Evolutionary conservation across 2,797 vertebrate species (phyloP), one percentile per base, ranked within the genome.

Genomic region (Dryobates pubescens): DNA sequence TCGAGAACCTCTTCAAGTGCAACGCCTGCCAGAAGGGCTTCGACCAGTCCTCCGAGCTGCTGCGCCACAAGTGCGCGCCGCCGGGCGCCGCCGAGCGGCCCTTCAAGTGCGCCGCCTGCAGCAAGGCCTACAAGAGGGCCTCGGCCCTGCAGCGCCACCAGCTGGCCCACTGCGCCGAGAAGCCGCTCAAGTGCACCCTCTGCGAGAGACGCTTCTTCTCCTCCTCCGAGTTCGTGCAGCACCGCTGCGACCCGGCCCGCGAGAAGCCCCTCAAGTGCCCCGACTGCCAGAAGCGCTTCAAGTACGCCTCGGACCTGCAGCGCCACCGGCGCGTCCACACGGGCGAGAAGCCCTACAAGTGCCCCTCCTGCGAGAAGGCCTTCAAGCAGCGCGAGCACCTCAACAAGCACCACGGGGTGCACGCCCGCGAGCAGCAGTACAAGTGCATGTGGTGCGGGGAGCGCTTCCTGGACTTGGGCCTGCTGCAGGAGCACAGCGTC

Each of bases 371-470:
- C 3, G 99, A 99, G 97, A 99, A 99, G 97, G 98, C 98, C 96
- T 99, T 99, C 97, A 99, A 99, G 92, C 99, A 99, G 97, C 98
- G 99, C 0, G 99, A 99, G 96, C 99, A 99, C 96, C 97, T 99
- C 95, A 98, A 98, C 96, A 99, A 99, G 96, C 99, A 99, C 97
- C 98, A 98, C 93, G 98, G 98, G 5, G 99, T 99, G 29, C 99
- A 99, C 10, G 98, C 98, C 49, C 97, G 99, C 2, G 99, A 99
- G 96, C 99, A 99, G 94, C 99, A 99, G 98, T 99, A 99, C 97
- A 99, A 99, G 97, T 99, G 99, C 24, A 98, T 99, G 69, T 99
- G 99, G 99, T 99, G 99, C 0, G 99, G 99, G 0, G 99, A 99
- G 73, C 98, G 99, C 27, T 99, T 99, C 91, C 98, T 99, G 93